These are phyloP conservation scores for Spea multiplicata DNA, from an alignment of 2,113 vertebrate genomes.

Conservation along the genomic window DNA sequence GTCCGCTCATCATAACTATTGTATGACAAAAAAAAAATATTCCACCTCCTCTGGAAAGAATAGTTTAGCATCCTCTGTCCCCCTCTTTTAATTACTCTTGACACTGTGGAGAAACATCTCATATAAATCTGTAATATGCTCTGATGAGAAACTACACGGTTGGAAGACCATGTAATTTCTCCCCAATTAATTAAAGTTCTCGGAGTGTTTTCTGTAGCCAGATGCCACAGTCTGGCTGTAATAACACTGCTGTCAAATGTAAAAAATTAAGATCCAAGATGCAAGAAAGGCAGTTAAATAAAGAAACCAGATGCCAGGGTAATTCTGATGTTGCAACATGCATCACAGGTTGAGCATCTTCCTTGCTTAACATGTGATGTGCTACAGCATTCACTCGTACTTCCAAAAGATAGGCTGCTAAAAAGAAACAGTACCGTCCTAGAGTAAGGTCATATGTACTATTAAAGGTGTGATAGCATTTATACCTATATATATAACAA, in stretches of 20 bases:
- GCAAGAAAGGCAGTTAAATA: slow-evolving; percentile 88
- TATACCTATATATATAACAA: no score
- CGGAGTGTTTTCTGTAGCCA: slow-evolving; percentile 77
- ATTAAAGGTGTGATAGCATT: background rate
- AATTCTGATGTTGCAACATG: slow-evolving; percentile 70
- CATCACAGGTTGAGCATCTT: slow-evolving; percentile 70
- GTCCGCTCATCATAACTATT: slow-evolving; percentile 42
- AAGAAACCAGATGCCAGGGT: slow-evolving; percentile 89
- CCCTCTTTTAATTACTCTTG: slow-evolving; percentile 98
- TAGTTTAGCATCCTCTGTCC: slow-evolving; percentile 83
- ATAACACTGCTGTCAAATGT: slow-evolving; percentile 93
- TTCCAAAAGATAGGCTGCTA: background rate
- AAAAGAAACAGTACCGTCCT: background rate
- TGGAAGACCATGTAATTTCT: slow-evolving; percentile 99
- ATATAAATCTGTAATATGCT: slow-evolving; percentile 99
- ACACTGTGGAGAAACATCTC: slow-evolving; percentile 99
- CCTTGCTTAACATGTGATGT: slow-evolving; percentile 83
- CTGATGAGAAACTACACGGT: slow-evolving; percentile 99
- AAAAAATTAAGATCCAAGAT: slow-evolving; percentile 95
- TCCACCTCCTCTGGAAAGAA: slow-evolving; percentile 75
- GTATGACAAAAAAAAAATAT: slow-evolving; percentile 71
- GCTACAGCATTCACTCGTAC: slow-evolving; percentile 55
- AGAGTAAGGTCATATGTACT: background rate
- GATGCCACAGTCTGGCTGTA: slow-evolving; percentile 93
- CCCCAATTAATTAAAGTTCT: slow-evolving; percentile 99